Evolutionary conservation across 2,797 vertebrate species (phyloP), one percentile per base, ranked within the genome.

Genomic region (Manis javanica): DNA sequence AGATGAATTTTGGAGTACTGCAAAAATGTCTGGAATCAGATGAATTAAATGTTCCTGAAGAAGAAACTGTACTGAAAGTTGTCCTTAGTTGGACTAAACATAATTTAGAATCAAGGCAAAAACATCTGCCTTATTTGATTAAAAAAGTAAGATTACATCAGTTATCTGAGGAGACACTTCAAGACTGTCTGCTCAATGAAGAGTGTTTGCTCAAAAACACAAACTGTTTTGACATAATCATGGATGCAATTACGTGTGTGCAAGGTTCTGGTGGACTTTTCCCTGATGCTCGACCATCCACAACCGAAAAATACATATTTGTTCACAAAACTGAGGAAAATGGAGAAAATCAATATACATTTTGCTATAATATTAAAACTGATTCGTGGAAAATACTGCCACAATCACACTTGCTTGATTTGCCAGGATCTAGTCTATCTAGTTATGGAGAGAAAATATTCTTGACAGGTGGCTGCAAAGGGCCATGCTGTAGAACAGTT

Each of bases 261-360:
- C 98, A 98, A 24, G 97, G 98, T 34, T 99, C 98, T 57, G 97
- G 98, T 0, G 99, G 99, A 29, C 98, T 99, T 69, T 99, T 99
- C 95, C 98, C 98, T 9, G 99, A 99, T 29, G 99, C 99, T 82
- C 99, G 99, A 42, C 99, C 99, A 21, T 99, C 99, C 87, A 99
- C 99, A 88, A 99, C 99, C 0, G 99, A 99, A 98, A 99, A 99
- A 97, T 99, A 99, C 29, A 99, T 99, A 98, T 99, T 99, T 93
- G 99, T 99, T 97, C 99, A 99, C 98, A 99, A 99, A 98, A 99
- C 99, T 0, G 99, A 99, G 95, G 99, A 99, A 97, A 99, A 99
- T 9, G 98, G 99, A 81, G 98, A 99, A 97, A 98, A 98, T 53
- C 98, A 97, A 9, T 99, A 99, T 93, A 99, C 99, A 0, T 99